These are phyloP conservation scores for Channa striata DNA, from an alignment of 2,797 vertebrate genomes.

Conservation along the genomic window DNA sequence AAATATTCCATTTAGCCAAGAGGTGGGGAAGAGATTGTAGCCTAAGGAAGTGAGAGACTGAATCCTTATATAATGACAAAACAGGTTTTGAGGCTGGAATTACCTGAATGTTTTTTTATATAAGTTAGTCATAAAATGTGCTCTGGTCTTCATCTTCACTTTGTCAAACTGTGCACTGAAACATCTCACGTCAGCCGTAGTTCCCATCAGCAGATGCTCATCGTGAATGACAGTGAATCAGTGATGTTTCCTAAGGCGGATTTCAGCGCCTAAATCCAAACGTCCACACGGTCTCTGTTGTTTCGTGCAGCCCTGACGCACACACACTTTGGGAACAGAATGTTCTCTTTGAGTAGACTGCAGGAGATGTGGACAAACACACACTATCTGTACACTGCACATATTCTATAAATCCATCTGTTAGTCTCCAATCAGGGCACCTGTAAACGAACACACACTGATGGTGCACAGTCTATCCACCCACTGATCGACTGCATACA, in stretches of 20 bases:
- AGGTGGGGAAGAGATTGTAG: conserved; percentile 18
- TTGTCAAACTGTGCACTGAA: neutral
- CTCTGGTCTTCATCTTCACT: no score
- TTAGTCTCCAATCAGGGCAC: neutral
- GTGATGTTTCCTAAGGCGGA: no score
- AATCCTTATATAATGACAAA: neutral
- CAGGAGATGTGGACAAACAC: conserved; percentile 12
- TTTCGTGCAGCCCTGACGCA: neutral
- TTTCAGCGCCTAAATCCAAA: no score
- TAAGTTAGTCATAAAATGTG: no score
- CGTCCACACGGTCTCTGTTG: neutral
- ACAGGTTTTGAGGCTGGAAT: neutral
- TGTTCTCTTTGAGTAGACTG: conserved; percentile 47
- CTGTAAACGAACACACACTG: neutral
- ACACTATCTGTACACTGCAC: conserved; percentile 7
- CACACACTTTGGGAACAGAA: conserved; percentile 38
- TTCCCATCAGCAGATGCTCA: no score
- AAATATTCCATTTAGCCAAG: conserved; percentile 70
- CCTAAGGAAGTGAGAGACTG: conserved; percentile 8
- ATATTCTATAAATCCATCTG: conserved; percentile 8
- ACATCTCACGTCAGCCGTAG: no score
- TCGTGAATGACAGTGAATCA: no score
- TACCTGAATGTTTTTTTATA: no score
- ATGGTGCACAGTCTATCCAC: no score
- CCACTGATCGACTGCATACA: no score